A percentile compares a stretch with the other conserved stretches of the same genome.
phyloP scores from a whole-genome alignment of 2,113 vertebrate species.

The Struthidea cinerea region DNA sequence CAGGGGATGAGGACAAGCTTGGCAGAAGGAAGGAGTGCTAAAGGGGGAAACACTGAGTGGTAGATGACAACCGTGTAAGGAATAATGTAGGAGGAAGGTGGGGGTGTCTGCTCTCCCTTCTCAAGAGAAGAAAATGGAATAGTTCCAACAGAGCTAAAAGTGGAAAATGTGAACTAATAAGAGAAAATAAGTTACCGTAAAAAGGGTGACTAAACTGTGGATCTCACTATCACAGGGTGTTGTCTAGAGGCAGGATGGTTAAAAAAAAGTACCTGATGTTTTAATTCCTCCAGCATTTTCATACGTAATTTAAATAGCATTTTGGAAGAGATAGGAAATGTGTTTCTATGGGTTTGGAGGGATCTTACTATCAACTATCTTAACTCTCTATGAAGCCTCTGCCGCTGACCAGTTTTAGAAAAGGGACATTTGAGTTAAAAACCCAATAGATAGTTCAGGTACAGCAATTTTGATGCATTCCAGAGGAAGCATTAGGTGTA shows the following conservation, averaged over 20 bases:
- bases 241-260: conserved; percentile 6
- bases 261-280: neutral
- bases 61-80: neutral
- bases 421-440: neutral
- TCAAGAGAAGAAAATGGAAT: neutral
- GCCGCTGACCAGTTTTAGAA: neutral
- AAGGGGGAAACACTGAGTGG: neutral
- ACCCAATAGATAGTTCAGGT: neutral
- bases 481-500: neutral
- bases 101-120: neutral
- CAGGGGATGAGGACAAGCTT: neutral
- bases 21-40: neutral
- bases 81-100: neutral
- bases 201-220: conserved; percentile 17
- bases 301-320: neutral
- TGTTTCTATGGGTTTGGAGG: neutral
- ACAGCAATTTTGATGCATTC: neutral
- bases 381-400: neutral
- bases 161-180: conserved; percentile 1
- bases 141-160: neutral
- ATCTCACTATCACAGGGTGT: neutral
- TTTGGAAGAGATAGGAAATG: neutral
- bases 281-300: neutral
- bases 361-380: neutral
- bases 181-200: neutral